Evolutionary conservation across 1,140 invertebrate species (phyloP), one percentile per base, ranked within the genome.

Genomic region (Orchesella cincta): DNA sequence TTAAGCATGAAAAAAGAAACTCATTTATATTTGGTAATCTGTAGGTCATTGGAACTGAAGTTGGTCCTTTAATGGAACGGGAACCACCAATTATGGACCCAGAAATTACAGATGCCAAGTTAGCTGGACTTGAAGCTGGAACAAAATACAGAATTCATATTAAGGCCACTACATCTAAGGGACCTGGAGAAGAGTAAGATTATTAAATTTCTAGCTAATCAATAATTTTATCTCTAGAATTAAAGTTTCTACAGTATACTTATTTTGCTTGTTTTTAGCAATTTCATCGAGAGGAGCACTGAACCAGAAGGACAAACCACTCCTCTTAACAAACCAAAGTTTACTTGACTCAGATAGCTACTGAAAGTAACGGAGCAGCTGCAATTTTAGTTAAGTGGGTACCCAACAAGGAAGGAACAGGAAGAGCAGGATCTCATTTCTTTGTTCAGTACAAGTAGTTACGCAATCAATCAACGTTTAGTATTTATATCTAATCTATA

Each of bases 61-160:
- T 94, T 0, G 85, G 86, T 71, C 87, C 90, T 2, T 83, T 90
- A 36, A 87, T 91, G 46, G 91, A 94, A 84, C 88, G 93, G 77
- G 88, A 91, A 81, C 92, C 93, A 28, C 89, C 91, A 51, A 93
- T 98, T 78, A 86, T 81, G 12, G 90, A 97, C 86, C 91, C 94
- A 0, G 89, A 90, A 73, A 87, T 89, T 64, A 91, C 90, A n/a
- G 87, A 88, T 75, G 93, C 93, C 35, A 97, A 96, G 88, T 86
- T 98, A 74, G 92, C 93, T 18, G 92, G 92, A 1, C 86, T 98
- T 23, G 88, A 92, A 79, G 90, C 94, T 0, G 91, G 91, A 78
- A 94, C 94, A 0, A 97, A 95, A 83, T 98, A 98, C 84, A 88
- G 96, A 36, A 90, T 98, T 73, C 91, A 91, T 82, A 92, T 94